Percentiles rank a stretch among this genome's conserved stretches.
phyloP scores from a whole-genome alignment of 1,140 invertebrate genomes.

The Halyomorpha halys region DNA sequence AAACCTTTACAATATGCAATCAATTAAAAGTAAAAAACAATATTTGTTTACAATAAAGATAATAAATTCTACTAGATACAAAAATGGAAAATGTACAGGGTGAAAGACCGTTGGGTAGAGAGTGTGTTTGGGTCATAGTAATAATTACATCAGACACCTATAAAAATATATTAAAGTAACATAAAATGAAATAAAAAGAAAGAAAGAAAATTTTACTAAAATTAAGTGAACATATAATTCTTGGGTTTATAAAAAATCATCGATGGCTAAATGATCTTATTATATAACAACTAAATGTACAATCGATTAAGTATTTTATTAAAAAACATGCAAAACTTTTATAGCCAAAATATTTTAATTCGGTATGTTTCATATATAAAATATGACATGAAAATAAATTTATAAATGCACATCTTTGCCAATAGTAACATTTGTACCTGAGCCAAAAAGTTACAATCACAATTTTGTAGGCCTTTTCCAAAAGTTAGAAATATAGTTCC shows the following conservation, averaged over 20 bases:
- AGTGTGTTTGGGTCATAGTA: constrained; percentile 20
- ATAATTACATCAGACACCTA: constrained; percentile 25
- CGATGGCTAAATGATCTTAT: not conserved
- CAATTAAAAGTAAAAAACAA: constrained; percentile 24
- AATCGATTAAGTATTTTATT: not conserved
- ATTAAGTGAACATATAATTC: constrained; percentile 10
- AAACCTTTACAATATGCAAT: constrained; percentile 23
- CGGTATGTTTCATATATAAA: constrained; percentile 15
- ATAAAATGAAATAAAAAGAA: constrained; percentile 9
- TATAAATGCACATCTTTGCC: constrained; percentile 9
- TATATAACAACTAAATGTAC: constrained; percentile 8
- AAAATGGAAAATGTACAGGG: constrained; percentile 26
- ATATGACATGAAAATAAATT: constrained; percentile 16
- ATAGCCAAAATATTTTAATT: constrained; percentile 15
- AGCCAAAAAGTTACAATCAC: constrained; percentile 21
- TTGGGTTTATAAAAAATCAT: not conserved
- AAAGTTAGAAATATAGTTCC: no score
- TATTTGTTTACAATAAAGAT: constrained; percentile 22
- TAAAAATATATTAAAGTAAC: constrained; percentile 20
- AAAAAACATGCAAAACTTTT: not conserved
- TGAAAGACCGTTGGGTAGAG: constrained; percentile 29
- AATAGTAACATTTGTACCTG: constrained; percentile 21
- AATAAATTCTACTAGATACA: constrained; percentile 22
- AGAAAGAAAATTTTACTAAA: constrained; percentile 11
- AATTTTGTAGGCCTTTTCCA: constrained; percentile 19